Evolutionary conservation across 2,888 invertebrate species (phyloP), one percentile per base, ranked within the genome.

Genomic region (Deilephila elpenor): DNA sequence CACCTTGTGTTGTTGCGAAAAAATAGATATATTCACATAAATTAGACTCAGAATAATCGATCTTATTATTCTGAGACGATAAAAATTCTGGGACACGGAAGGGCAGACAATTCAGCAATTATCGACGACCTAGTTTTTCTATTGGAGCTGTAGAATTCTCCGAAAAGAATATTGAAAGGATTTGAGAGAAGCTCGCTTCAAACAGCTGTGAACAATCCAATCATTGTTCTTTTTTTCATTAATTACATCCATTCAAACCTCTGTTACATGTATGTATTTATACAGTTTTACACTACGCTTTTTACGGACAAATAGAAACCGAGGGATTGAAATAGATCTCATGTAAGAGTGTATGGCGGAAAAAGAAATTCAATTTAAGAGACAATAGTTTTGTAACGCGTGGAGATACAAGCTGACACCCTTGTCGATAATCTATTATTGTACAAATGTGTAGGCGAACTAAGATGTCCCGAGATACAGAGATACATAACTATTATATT

Each of bases 1-100:
- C 80, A 83, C 84, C 81, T 83, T 80, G 78, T 78, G 81, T 80
- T 84, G 79, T 80, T 72, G 79, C 73, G 77, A 77, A 67, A 67
- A 77, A 60, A 80, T 77, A 76, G 77, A 79, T 78, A 78, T 73
- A 17, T 71, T 56, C 59, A 20, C 8, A 67, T 72, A 61, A 61
- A 60, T 71, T 61, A 71, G 20, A n/a, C 61, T 37, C 8, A 20
- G 3, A 44, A n/a, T 20, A 37, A 4, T n/a, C 8, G 4, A 14
- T 14, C 25, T 0, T 29, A 0, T 29, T 17, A 17, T 32, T 32
- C 29, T 29, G 17, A 5, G 5, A n/a, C n/a, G n/a, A 5, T n/a
- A 62, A 62, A 37, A 62, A n/a, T 64, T 44, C 20, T 44, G 20
- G 20, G 20, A 20, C 14, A 8, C 20, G 37, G 56, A 56, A 56